These are phyloP conservation scores for Anagyrus pseudococci DNA, from an alignment of 2,888 invertebrate genomes.

Conservation along the genomic window DNA sequence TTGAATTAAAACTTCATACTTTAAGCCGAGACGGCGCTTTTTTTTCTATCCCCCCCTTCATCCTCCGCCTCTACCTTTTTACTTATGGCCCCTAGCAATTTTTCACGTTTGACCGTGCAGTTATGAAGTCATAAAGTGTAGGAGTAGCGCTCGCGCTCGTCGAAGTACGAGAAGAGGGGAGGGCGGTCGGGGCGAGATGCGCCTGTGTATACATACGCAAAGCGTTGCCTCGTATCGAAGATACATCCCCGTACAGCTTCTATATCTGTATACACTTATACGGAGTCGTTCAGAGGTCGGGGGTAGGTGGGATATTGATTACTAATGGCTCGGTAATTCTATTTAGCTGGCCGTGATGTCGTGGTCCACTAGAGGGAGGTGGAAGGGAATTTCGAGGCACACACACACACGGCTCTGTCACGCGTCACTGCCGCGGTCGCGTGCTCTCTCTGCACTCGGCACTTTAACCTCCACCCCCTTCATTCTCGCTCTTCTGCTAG, in stretches of 20 bases:
- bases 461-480: no score
- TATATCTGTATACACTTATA: conserved; percentile 11
- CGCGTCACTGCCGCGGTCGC: conserved; percentile 33
- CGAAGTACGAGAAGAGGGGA: no score
- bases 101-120: conserved; percentile 8
- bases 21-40: no score
- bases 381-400: conserved; percentile 34
- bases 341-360: conserved; percentile 40
- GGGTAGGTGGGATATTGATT: conserved; percentile 42
- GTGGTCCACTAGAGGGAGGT: conserved; percentile 40
- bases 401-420: conserved; percentile 19
- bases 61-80: no score
- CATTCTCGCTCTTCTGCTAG: no score
- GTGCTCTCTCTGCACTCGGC: background rate
- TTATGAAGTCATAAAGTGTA: conserved; percentile 16
- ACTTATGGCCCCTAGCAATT: conserved; percentile 4
- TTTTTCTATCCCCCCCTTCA: no score
- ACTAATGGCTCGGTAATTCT: conserved; percentile 41
- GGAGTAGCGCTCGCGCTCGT: background rate
- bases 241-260: background rate
- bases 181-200: background rate
- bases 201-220: conserved; percentile 2
- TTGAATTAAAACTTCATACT: no score
- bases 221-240: conserved; percentile 3
- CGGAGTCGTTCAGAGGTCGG: conserved; percentile 33